Conservation (phyloP, 2,888 invertebrate genomes). For the Pedicia rivosa region DNA sequence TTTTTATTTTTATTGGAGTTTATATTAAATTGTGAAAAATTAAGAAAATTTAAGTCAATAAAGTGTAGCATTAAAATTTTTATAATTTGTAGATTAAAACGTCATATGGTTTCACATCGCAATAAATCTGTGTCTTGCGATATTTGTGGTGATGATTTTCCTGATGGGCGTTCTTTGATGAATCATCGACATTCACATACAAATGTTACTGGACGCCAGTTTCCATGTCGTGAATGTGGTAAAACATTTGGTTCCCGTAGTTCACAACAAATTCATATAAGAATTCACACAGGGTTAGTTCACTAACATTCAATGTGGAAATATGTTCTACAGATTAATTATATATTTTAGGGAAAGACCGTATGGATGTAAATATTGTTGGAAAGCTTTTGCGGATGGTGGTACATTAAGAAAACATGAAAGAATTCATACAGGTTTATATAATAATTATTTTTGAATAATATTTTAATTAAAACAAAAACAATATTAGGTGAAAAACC, state of each 20-base stretch:
- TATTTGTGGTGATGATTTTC: constrained; percentile 52
- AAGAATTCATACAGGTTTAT: constrained; percentile 58
- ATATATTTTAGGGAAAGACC: too few species aligned
- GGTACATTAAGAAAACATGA: constrained; percentile 74
- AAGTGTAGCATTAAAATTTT: too few species aligned
- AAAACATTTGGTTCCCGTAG: constrained; percentile 75
- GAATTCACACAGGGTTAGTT: constrained; percentile 74
- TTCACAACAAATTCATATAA: constrained; percentile 72
- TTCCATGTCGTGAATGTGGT: constrained; percentile 69
- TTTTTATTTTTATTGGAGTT: too few species aligned
- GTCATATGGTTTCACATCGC: constrained; percentile 54
- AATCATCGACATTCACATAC: constrained; percentile 51
- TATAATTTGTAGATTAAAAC: constrained; percentile 29
- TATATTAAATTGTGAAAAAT: too few species aligned
- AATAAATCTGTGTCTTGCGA: constrained; percentile 54
- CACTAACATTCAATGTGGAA: neutral
- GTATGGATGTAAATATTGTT: constrained; percentile 71
- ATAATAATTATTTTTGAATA: neutral
- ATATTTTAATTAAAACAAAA: neutral
- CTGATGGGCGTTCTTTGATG: constrained; percentile 49
- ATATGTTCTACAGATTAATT: constrained; percentile 20
- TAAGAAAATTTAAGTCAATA: too few species aligned
- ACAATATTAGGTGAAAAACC: constrained; percentile 52
- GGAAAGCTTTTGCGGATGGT: constrained; percentile 81
- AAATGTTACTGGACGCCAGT: constrained; percentile 40